Base-by-base conservation (phyloP, 1,140 invertebrate genomes). In the Nymphalis io region DNA sequence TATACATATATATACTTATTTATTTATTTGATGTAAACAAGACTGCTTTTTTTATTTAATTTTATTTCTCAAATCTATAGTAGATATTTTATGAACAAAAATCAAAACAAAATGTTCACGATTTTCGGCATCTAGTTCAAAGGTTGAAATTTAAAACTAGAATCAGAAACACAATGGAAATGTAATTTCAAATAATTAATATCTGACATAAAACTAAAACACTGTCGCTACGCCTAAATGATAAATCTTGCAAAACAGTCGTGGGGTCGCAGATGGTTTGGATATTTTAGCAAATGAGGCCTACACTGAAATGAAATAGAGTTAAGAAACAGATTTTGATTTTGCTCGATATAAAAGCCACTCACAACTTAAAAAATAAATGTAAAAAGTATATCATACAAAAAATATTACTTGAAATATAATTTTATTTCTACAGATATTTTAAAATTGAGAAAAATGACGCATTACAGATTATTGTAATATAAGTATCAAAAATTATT, bases 251-350 rank as follows among this genome's bases (percentile, higher is more conserved):
- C 73, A 68, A 76, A 85, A 75, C 69, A 83, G 78, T 84, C 73
- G 75, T 73, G 75, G 79, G 77, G 83, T 77, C 84, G 74, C 87
- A 87, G 87, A 84, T 87, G 85, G 68, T 69, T 67, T 69, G 76
- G 84, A 84, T 84, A 83, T 83, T 87, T 86, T 85, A 83, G 75
- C 81, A 85, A 87, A 87, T 87, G 84, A 87, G 80, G 78, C 81
- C 74, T 48, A 48, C 10, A 15, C 5, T 13, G 11, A 15, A 27
- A 55, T 55, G 51, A 51, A 46, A 51, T 20, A 16, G 51, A 55
- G 51, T 23, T 11, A 23, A 55, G 51, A 55, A 51, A 55, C 23
- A 6, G 13, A 55, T 27, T 23, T 55, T 6, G 23, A 27, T 44
- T n/a, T n/a, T n/a, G n/a, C n/a, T n/a, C n/a, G n/a, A n/a, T n/a